Percentiles rank a stretch among this genome's conserved stretches.
These are phyloP conservation scores for Resseliella maxima DNA, from an alignment of 2,888 invertebrate species.

Conservation along the genomic window DNA sequence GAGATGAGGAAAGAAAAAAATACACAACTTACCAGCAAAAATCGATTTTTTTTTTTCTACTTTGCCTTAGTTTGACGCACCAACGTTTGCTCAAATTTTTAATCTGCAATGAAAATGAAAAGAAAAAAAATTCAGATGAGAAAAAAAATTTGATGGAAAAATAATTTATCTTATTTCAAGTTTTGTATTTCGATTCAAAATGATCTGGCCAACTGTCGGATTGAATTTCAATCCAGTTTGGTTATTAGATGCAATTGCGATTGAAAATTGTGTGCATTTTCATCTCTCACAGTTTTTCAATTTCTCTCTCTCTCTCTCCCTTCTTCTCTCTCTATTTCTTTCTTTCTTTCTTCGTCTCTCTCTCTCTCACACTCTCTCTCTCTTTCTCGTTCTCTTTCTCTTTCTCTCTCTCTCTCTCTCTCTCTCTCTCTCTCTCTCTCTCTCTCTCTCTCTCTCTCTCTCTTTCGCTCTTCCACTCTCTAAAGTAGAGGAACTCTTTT, in stretches of 20 bases:
- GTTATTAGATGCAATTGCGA: not conserved
- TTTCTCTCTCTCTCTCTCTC: too few relatives aligned
- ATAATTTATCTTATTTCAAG: slow-evolving; percentile 46
- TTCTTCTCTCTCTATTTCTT: too few relatives aligned
- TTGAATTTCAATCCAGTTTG: not conserved
- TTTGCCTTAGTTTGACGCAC: not conserved
- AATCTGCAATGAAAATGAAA: not conserved
- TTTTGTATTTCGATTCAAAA: not conserved
- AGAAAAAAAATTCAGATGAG: not conserved
- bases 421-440: too few relatives aligned
- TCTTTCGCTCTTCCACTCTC: too few relatives aligned
- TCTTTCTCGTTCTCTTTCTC: too few relatives aligned
- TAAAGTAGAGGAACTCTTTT: too few relatives aligned
- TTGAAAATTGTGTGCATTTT: too few relatives aligned
- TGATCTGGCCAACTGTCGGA: not conserved
- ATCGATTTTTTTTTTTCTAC: not conserved
- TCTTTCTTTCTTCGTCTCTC: too few relatives aligned
- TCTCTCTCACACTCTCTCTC: too few relatives aligned
- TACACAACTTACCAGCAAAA: slow-evolving; percentile 1
- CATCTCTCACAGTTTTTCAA: too few relatives aligned
- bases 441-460: too few relatives aligned
- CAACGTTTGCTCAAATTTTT: not conserved
- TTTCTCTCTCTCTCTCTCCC: too few relatives aligned
- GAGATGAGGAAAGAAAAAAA: not conserved
- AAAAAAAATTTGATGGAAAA: not conserved